Percentiles rank a stretch among this genome's conserved stretches.
Conservation (phyloP, 2,888 invertebrate species). For the Macrosiphum euphorbiae region DNA sequence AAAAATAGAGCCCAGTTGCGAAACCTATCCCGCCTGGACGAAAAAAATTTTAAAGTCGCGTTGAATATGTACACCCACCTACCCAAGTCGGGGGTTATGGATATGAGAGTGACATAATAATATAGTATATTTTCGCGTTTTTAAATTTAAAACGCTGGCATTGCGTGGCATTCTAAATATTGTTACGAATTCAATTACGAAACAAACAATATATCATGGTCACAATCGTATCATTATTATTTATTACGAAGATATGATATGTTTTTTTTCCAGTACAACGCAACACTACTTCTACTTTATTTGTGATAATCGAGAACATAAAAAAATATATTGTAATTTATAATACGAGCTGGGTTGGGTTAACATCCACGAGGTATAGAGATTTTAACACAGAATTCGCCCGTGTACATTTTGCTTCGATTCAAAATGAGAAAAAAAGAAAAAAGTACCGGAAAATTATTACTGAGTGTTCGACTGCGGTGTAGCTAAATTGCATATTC, state of each 20-base stretch:
- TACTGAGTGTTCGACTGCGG: not conserved
- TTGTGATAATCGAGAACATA: not conserved
- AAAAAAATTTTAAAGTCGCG: not conserved
- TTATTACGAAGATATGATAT: not conserved
- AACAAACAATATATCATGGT: not conserved
- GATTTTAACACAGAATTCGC: too few species aligned
- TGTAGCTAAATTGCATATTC: not conserved
- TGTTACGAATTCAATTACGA: not conserved
- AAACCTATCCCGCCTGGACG: not conserved
- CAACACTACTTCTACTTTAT: conserved; percentile 6
- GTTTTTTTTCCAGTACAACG: conserved; percentile 17
- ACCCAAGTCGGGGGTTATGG: not conserved
- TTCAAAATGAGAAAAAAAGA: not conserved
- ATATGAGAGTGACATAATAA: not conserved
- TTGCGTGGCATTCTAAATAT: not conserved
- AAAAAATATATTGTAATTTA: too few species aligned
- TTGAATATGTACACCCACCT: not conserved
- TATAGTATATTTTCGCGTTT: not conserved
- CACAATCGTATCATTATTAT: not conserved
- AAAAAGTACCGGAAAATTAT: not conserved
- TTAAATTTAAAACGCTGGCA: not conserved
- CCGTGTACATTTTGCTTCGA: not conserved
- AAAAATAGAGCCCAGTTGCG: too few species aligned
- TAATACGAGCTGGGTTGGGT: too few species aligned
- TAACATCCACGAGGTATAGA: not conserved